These are phyloP conservation scores for Oasisia sp. DNA, from an alignment of 2,888 invertebrate genomes.

Conservation along the genomic window DNA sequence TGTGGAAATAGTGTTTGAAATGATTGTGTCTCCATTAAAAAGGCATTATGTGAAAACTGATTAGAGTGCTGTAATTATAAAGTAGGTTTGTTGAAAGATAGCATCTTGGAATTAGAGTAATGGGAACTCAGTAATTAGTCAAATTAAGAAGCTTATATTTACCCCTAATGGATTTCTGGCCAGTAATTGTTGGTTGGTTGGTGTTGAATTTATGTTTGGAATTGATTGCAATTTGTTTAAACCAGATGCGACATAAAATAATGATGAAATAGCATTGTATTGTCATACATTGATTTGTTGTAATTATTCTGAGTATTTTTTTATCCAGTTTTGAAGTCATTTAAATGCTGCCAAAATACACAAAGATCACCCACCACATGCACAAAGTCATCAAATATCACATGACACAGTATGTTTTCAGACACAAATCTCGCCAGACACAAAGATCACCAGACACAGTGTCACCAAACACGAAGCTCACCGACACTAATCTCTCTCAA, in stretches of 20 bases:
- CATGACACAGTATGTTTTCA: background rate
- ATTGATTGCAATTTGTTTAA: background rate
- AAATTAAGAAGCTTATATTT: background rate
- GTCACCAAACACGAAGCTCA: background rate
- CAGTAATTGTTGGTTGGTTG: background rate
- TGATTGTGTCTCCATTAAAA: background rate
- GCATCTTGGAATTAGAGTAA: background rate
- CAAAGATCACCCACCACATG: background rate
- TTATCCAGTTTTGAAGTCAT: background rate
- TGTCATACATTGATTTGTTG: background rate
- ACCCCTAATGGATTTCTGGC: background rate
- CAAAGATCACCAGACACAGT: background rate
- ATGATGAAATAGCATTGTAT: background rate
- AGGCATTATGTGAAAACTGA: background rate
- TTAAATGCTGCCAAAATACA: background rate
- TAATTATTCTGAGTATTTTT: background rate
- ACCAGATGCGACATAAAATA: background rate
- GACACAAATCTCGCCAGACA: background rate
- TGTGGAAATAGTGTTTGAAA: background rate
- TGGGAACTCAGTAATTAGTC: background rate
- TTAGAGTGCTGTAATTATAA: background rate
- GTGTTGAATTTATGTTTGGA: background rate
- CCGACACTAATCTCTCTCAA: background rate
- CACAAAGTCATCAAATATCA: background rate
- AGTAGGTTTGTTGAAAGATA: background rate